Evolutionary conservation across 2,797 vertebrate species (phyloP).

Genomic region (Ctenochaetus hawaiiensis): DNA sequence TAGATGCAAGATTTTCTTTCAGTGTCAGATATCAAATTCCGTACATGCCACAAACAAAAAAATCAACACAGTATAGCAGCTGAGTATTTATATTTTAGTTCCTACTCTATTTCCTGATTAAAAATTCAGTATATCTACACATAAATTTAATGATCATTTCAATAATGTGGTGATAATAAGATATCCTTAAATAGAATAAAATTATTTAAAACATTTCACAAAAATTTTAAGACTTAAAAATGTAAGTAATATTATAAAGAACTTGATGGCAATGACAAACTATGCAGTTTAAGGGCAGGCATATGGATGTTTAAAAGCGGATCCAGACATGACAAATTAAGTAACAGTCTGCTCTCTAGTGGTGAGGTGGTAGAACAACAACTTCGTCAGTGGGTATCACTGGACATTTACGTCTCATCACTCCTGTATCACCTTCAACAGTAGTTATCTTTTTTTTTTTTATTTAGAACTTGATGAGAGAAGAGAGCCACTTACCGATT

Average conservation of each 20-base stretch:
- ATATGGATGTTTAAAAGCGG: slow-evolving; percentile 24
- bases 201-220: not conserved
- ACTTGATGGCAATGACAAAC: slow-evolving; percentile 27
- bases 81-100: not conserved
- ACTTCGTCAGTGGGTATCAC: slow-evolving; percentile 5
- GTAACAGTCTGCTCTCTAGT: slow-evolving; percentile 84
- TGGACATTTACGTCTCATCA: slow-evolving; percentile 14
- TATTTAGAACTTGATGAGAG: not conserved
- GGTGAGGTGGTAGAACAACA: slow-evolving; percentile 61
- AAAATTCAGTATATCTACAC: not conserved
- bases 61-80: not conserved
- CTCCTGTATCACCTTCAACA: not conserved
- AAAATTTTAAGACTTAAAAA: not conserved
- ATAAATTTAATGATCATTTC: slow-evolving; percentile 3
- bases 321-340: slow-evolving; percentile 61
- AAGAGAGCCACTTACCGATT: slow-evolving; percentile 72
- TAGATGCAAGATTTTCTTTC: slow-evolving; percentile 9
- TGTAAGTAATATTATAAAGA: not conserved
- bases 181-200: not conserved
- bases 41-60: slow-evolving; percentile 20
- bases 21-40: slow-evolving; percentile 16
- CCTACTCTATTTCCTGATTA: slow-evolving; percentile 9
- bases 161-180: not conserved
- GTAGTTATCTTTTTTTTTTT: not conserved
- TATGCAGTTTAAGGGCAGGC: slow-evolving; percentile 21